Conservation (phyloP, 2,797 vertebrate genomes). For the Mus spretus region DNA sequence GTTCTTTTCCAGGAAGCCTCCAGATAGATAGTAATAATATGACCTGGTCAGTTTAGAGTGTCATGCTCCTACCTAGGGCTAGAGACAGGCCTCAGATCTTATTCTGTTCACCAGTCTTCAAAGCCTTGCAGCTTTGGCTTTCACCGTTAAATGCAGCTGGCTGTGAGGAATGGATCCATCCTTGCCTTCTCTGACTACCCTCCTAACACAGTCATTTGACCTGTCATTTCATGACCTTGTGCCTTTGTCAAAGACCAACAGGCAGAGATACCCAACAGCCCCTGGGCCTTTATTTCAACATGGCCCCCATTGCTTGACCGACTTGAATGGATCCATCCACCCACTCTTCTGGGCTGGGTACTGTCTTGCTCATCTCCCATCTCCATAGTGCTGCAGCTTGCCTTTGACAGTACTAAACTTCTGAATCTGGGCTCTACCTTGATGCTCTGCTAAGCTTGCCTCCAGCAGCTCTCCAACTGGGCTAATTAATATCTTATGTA, state of each 20-base stretch:
- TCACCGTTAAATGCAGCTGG: not conserved
- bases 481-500: conserved; percentile 33
- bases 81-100: not conserved
- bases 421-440: not conserved
- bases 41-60: not conserved
- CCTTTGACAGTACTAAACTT: not conserved
- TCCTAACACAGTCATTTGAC: not conserved
- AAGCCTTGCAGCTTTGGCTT: not conserved
- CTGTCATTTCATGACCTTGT: not conserved
- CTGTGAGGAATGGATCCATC: too few relatives aligned
- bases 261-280: not conserved
- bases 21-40: not conserved
- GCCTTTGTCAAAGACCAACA: not conserved
- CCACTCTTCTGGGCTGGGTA: not conserved
- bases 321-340: not conserved
- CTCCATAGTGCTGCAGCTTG: not conserved
- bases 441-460: not conserved
- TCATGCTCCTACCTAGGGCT: not conserved
- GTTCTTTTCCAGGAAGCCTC: not conserved
- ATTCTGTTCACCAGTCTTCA: not conserved
- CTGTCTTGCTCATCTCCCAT: not conserved
- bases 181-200: not conserved
- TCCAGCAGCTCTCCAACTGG: not conserved
- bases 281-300: not conserved
- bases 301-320: not conserved